These are phyloP conservation scores for Microctonus aethiopoides DNA, from an alignment of 2,888 invertebrate genomes.

Conservation along the genomic window DNA sequence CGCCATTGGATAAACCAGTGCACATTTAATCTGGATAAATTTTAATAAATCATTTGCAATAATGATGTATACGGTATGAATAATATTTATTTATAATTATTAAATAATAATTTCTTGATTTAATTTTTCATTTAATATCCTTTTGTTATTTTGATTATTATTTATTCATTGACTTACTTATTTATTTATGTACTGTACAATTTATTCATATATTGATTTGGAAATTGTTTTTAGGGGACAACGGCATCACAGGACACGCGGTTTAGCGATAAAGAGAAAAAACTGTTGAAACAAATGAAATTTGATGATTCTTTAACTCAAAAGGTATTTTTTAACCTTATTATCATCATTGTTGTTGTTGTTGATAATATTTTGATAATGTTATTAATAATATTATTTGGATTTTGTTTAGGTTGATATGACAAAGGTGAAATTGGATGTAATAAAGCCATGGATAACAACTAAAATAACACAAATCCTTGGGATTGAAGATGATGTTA, in stretches of 20 bases:
- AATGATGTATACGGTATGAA: constrained; percentile 71
- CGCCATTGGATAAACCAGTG: constrained; percentile 14
- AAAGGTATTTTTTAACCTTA: constrained; percentile 73
- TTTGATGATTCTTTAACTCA: constrained; percentile 94
- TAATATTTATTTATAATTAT: background rate
- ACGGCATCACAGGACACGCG: constrained; percentile 99
- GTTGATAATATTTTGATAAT: constrained; percentile 2
- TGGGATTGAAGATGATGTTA: constrained; percentile 98
- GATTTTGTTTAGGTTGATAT: constrained; percentile 84
- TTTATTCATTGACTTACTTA: background rate
- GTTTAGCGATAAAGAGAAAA: constrained; percentile 99
- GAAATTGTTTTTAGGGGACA: constrained; percentile 80
- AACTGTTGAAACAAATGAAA: constrained; percentile 98
- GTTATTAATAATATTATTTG: background rate
- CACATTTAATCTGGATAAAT: background rate
- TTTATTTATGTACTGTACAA: constrained; percentile 10
- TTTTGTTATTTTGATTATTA: constrained; percentile 14
- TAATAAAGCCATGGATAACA: constrained; percentile 99
- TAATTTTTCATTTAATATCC: background rate
- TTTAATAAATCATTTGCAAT: constrained; percentile 42
- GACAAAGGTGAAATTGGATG: constrained; percentile 97
- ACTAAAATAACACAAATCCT: constrained; percentile 95
- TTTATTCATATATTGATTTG: no score
- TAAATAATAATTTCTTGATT: background rate
- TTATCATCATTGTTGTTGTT: constrained; percentile 2